Percentiles rank a stretch among this genome's conserved stretches.
These are phyloP conservation scores for Arenaria interpres DNA, from an alignment of 2,113 vertebrate genomes.

Conservation along the genomic window DNA sequence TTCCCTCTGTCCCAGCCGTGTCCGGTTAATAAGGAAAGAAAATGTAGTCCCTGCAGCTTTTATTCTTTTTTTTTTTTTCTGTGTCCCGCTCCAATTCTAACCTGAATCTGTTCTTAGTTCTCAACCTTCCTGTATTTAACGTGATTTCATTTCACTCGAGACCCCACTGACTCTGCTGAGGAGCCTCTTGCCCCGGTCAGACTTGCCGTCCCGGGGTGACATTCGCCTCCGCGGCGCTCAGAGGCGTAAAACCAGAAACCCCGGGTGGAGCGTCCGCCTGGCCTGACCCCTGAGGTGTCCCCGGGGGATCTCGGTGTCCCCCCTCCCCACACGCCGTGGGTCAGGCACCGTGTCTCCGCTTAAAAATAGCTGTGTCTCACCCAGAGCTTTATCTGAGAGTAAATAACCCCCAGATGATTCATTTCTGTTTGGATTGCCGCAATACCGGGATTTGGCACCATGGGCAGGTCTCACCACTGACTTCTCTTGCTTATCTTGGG, in stretches of 20 bases:
- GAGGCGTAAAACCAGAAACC: background rate
- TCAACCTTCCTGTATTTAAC: background rate
- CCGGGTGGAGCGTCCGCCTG: rapidly evolving
- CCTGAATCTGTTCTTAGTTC: no score
- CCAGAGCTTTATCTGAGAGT: background rate
- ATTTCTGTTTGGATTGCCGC: background rate
- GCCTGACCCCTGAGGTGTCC: background rate
- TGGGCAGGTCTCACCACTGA: background rate
- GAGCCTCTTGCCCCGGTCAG: background rate
- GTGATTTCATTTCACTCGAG: background rate
- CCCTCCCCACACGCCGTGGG: no score
- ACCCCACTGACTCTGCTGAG: background rate
- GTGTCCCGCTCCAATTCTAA: background rate
- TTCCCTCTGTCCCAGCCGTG: rapidly evolving
- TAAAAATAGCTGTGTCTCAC: background rate
- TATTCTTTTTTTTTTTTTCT: background rate
- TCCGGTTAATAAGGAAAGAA: background rate
- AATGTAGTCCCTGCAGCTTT: background rate
- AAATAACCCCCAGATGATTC: background rate
- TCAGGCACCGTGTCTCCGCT: no score
- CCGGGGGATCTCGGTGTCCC: no score
- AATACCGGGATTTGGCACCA: background rate
- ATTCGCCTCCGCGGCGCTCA: rapidly evolving
- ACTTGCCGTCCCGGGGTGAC: background rate
- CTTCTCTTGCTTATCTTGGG: background rate